phyloP scores from a whole-genome alignment of 1,140 invertebrate species.

The Teleogryllus occipitalis region DNA sequence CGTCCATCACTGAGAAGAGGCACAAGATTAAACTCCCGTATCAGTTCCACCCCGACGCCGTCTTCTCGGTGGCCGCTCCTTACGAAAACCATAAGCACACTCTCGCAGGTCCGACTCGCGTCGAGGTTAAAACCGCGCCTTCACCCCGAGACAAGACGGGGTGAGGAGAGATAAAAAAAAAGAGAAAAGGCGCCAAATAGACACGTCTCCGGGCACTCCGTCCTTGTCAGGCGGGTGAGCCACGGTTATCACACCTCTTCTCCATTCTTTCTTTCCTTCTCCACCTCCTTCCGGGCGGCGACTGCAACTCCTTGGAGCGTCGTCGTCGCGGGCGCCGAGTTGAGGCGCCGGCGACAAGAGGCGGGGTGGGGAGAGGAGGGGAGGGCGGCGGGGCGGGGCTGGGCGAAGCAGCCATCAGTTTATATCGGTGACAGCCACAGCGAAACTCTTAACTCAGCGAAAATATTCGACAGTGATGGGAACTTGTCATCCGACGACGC shows the following conservation, averaged over 20 bases:
- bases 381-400: too few species aligned
- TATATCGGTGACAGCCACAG: neutral
- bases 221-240: neutral
- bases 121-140: too few species aligned
- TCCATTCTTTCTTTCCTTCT: neutral
- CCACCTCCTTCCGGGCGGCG: neutral
- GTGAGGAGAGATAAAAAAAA: neutral
- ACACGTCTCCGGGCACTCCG: neutral
- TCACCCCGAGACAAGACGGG: neutral
- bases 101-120: too few species aligned
- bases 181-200: neutral
- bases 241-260: neutral
- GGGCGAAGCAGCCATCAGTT: neutral
- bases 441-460: constrained; percentile 17
- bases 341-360: neutral
- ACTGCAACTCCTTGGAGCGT: neutral
- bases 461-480: constrained; percentile 17
- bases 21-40: too few species aligned
- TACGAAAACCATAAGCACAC: too few species aligned
- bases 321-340: too few species aligned
- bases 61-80: too few species aligned
- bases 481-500: constrained; percentile 10
- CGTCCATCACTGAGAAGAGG: too few species aligned
- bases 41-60: too few species aligned
- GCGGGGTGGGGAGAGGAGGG: too few species aligned